phyloP scores from a whole-genome alignment of 2,113 vertebrate genomes.

The Tetrax tetrax region DNA sequence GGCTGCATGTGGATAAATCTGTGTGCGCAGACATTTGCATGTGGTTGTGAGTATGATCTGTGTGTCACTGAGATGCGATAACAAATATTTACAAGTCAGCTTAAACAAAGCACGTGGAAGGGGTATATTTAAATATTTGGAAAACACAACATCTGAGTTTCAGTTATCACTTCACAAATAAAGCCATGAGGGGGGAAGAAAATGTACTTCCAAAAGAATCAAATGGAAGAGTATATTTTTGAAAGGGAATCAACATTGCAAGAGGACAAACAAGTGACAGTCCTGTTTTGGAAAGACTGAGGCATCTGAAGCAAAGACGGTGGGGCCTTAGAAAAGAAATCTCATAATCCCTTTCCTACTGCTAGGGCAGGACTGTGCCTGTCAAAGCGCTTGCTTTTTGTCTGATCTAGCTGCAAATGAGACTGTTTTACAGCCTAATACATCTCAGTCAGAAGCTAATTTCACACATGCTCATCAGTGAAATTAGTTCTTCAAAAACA shows the following conservation, averaged over 20 bases:
- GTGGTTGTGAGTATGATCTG: neutral
- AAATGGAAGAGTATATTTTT: neutral
- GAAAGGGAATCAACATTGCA: neutral
- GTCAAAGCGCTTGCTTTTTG: neutral
- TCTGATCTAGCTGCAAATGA: slow-evolving; percentile 33
- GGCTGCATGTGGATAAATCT: neutral
- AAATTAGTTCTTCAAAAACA: slow-evolving; percentile 55
- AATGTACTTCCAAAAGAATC: neutral
- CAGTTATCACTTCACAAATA: neutral
- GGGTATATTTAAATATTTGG: neutral
- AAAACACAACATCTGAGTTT: neutral
- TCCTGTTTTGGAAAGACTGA: neutral
- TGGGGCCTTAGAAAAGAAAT: neutral
- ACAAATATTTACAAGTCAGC: neutral
- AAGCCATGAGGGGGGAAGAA: neutral
- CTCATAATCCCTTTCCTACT: neutral
- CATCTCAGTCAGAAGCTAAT: slow-evolving; percentile 46
- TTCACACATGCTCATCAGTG: slow-evolving; percentile 40
- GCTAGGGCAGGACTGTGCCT: neutral
- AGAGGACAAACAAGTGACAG: neutral
- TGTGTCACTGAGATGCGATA: neutral
- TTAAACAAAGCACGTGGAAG: neutral
- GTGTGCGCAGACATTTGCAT: neutral
- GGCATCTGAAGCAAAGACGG: neutral
- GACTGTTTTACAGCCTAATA: slow-evolving; percentile 34